A percentile compares a stretch with the other conserved stretches of the same genome.
Conservation (phyloP, 2,888 invertebrate genomes). For the Gryllus longicercus region DNA sequence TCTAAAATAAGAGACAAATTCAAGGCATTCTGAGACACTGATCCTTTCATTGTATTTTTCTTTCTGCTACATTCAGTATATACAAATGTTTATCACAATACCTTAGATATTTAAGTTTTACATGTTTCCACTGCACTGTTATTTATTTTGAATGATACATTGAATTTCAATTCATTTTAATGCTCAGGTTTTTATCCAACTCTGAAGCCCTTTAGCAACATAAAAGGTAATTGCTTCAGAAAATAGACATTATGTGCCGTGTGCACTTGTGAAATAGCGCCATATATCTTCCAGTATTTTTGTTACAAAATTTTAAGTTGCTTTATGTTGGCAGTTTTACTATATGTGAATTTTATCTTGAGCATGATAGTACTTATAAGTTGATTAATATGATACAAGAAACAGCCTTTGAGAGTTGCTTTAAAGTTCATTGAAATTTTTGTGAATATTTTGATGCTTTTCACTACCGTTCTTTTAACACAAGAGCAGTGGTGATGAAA, state of each 20-base stretch:
- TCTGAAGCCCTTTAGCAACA: constrained; percentile 33
- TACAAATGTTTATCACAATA: background rate
- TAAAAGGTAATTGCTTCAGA: constrained; percentile 32
- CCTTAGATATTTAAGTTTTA: no score
- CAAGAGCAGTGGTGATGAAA: no score
- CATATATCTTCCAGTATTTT: background rate
- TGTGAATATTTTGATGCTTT: constrained; percentile 32
- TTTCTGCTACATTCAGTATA: background rate
- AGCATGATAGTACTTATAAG: constrained; percentile 28
- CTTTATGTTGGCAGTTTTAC: background rate
- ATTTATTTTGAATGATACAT: no score
- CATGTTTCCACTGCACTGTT: no score
- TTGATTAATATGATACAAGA: background rate
- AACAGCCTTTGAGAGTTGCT: constrained; percentile 37
- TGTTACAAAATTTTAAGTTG: constrained; percentile 17
- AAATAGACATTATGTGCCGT: background rate
- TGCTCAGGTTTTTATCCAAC: constrained; percentile 33
- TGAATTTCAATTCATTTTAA: constrained; percentile 26
- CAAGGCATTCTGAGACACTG: background rate
- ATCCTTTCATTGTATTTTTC: background rate
- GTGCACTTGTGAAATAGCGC: constrained; percentile 19
- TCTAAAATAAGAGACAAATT: background rate
- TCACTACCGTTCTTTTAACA: constrained; percentile 50
- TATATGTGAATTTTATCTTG: constrained; percentile 26
- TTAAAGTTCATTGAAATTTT: constrained; percentile 20